phyloP scores from a whole-genome alignment of 2,797 vertebrate genomes.

The Lacerta bilineata region DNA sequence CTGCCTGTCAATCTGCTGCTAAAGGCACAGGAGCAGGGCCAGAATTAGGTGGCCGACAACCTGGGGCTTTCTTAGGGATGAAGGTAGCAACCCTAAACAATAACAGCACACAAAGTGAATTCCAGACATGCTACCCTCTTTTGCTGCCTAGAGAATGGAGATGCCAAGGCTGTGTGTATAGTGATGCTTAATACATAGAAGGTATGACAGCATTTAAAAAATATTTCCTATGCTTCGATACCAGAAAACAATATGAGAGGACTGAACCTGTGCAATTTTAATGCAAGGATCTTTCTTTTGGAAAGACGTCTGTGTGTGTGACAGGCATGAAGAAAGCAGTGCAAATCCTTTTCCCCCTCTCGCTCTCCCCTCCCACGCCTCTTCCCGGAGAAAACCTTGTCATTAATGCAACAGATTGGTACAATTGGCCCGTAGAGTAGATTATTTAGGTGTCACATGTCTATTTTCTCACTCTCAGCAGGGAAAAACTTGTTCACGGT shows the following conservation, averaged over 20 bases:
- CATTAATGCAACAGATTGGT: constrained; percentile 31
- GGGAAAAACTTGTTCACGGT: constrained; percentile 23
- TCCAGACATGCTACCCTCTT: not conserved
- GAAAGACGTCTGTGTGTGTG: not conserved
- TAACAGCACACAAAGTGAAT: not conserved
- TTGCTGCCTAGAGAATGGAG: not conserved
- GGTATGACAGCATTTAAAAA: not conserved
- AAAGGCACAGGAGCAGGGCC: not conserved
- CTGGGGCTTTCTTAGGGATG: not conserved
- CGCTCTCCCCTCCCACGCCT: not conserved
- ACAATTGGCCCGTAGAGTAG: not conserved
- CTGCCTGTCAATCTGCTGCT: not conserved
- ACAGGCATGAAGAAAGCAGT: not conserved
- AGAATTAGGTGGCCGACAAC: not conserved
- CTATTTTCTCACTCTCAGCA: constrained; percentile 33
- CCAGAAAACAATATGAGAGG: not conserved
- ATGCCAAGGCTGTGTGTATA: not conserved
- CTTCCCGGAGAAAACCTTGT: not conserved
- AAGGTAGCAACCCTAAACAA: not conserved
- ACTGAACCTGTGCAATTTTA: not conserved
- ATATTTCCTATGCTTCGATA: not conserved
- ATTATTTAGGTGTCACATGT: not conserved
- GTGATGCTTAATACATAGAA: not conserved
- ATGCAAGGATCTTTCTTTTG: not conserved
- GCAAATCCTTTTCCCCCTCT: not conserved